Conservation (phyloP, 1,140 invertebrate genomes). For the Aphelenchoides fujianensis region DNA sequence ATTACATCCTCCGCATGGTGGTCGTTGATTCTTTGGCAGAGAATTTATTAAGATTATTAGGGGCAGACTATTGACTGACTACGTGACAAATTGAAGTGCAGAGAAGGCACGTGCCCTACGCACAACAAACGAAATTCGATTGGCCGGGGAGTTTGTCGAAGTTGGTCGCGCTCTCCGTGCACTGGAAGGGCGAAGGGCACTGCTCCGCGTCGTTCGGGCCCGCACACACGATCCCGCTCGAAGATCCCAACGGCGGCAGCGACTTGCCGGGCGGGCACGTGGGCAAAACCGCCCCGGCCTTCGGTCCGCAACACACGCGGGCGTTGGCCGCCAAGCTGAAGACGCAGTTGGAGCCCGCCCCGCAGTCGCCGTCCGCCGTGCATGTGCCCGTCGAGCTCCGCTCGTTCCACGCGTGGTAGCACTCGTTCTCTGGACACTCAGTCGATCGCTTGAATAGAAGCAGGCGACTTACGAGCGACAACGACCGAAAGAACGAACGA, state of each 20-base stretch:
- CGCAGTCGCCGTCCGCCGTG: neutral
- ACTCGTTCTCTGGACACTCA: conserved; percentile 10
- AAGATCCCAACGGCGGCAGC: neutral
- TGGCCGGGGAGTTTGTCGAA: conserved; percentile 10
- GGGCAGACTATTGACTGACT: neutral
- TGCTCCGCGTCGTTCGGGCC: conserved; percentile 5
- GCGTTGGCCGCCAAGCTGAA: conserved; percentile 4
- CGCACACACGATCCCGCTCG: conserved; percentile 9
- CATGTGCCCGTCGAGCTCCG: neutral
- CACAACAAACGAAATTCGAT: conserved; percentile 1
- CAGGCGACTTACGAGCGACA: conserved; percentile 2
- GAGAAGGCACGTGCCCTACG: neutral
- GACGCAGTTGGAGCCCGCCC: neutral
- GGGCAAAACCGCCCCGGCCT: conserved; percentile 3
- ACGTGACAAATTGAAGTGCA: too few species aligned
- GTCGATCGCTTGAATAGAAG: neutral
- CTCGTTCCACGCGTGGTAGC: conserved; percentile 10
- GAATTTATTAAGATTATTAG: neutral
- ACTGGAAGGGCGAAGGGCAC: neutral
- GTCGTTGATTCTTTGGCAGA: too few species aligned
- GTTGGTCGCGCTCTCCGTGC: conserved; percentile 5
- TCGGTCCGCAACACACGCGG: neutral
- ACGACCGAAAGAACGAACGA: neutral
- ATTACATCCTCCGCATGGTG: neutral
- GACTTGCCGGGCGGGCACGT: neutral